Evolutionary conservation across 2,113 vertebrate genomes (phyloP).

Genomic region (Sprattus sprattus): DNA sequence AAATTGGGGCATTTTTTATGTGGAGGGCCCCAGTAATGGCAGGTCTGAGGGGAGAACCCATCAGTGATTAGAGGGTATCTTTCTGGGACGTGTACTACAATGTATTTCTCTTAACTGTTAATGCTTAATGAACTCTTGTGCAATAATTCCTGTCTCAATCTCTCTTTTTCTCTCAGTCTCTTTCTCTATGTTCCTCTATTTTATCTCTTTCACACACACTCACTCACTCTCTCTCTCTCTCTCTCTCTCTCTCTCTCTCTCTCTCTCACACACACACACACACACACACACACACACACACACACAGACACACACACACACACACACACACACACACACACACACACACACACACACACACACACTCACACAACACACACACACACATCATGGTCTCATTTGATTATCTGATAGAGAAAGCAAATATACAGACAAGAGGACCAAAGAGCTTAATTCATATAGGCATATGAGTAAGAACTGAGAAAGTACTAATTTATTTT

Average conservation of each 20-base stretch:
- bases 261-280: background rate
- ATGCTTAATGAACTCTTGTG: background rate
- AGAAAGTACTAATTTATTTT: constrained; percentile 51
- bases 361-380: background rate
- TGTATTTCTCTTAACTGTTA: constrained; percentile 17
- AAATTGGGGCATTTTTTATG: background rate
- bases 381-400: background rate
- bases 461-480: constrained; percentile 29
- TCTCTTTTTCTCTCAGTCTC: background rate
- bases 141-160: background rate
- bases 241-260: background rate
- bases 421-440: constrained; percentile 23
- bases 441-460: constrained; percentile 25
- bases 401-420: constrained; percentile 19
- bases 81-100: constrained; percentile 5
- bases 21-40: constrained; percentile 1
- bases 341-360: background rate
- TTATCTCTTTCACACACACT: background rate
- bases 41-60: background rate
- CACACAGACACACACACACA: background rate
- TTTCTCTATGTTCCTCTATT: constrained; percentile 4
- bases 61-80: constrained; percentile 9
- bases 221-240: background rate
- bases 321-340: background rate
- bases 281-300: background rate